phyloP scores from a whole-genome alignment of 2,113 vertebrate genomes.

The Cephalopterus ornatus region DNA sequence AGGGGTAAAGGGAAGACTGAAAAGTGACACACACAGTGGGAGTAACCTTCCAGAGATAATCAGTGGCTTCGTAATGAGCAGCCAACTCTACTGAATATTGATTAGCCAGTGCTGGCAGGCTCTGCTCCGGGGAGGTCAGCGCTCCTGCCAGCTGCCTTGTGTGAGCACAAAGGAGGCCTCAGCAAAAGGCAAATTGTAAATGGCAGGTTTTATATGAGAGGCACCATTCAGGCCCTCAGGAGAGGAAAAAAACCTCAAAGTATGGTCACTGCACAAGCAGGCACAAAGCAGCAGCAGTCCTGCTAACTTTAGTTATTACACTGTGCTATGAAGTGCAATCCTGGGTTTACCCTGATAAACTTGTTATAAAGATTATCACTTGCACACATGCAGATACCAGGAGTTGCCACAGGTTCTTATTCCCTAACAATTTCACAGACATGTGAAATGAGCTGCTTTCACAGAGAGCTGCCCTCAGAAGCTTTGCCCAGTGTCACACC shows the following conservation, averaged over 20 bases:
- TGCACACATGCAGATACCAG: background rate
- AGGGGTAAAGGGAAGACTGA: background rate
- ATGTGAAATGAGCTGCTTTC: background rate
- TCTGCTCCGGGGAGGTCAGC: background rate
- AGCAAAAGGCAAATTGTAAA: slow-evolving; percentile 58
- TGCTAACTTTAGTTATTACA: background rate
- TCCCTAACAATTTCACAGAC: background rate
- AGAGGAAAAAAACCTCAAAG: background rate
- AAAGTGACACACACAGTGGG: background rate
- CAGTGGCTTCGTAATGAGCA: slow-evolving; percentile 37
- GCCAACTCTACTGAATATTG: slow-evolving; percentile 53
- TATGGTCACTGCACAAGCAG: background rate
- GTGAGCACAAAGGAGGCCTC: slow-evolving; percentile 44
- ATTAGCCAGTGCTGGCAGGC: slow-evolving; percentile 44
- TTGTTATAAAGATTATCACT: background rate
- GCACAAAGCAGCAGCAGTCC: background rate
- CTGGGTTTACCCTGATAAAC: background rate
- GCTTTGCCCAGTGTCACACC: background rate
- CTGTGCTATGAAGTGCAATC: background rate
- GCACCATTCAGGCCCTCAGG: background rate
- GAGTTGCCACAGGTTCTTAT: background rate
- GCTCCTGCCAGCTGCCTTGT: slow-evolving; percentile 51
- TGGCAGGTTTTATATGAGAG: slow-evolving; percentile 33
- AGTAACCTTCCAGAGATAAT: slow-evolving; percentile 37
- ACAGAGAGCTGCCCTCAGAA: background rate